A percentile compares a stretch with the other conserved stretches of the same genome.
These are phyloP conservation scores for Anthonomus grandis DNA, from an alignment of 1,140 invertebrate species.

Conservation along the genomic window DNA sequence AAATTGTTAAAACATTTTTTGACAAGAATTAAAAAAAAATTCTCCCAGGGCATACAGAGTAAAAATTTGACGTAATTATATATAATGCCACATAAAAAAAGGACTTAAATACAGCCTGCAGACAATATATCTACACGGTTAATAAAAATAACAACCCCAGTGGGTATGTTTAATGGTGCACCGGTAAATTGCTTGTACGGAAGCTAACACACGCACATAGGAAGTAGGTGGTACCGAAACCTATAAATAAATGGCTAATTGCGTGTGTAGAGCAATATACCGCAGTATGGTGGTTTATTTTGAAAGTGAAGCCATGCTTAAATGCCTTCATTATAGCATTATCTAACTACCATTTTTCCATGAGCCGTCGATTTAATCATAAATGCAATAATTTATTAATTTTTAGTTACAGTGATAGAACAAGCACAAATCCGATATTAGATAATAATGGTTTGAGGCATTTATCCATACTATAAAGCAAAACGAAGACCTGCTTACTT, in stretches of 20 bases:
- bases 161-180: no score
- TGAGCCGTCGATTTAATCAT: conserved; percentile 4
- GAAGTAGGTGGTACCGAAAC: conserved; percentile 19
- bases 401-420: conserved; percentile 7
- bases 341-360: conserved; percentile 5
- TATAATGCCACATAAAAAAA: no score
- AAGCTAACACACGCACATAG: conserved; percentile 13
- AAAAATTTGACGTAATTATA: no score
- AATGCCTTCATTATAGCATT: conserved; percentile 13
- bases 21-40: no score
- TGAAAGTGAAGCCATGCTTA: conserved; percentile 11
- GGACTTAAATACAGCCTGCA: background rate
- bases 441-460: conserved; percentile 17
- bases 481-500: no score
- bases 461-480: conserved; percentile 1
- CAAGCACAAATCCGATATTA: conserved; percentile 16
- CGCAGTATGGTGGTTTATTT: conserved; percentile 3
- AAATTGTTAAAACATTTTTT: no score
- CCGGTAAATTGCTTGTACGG: no score
- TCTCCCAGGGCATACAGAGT: no score
- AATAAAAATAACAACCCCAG: no score
- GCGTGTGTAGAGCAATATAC: conserved; percentile 6
- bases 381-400: conserved; percentile 21
- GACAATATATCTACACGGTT: background rate
- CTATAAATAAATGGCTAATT: conserved; percentile 14